These are phyloP conservation scores for Buceros bicornis DNA, from an alignment of 2,797 vertebrate genomes.

Conservation along the genomic window DNA sequence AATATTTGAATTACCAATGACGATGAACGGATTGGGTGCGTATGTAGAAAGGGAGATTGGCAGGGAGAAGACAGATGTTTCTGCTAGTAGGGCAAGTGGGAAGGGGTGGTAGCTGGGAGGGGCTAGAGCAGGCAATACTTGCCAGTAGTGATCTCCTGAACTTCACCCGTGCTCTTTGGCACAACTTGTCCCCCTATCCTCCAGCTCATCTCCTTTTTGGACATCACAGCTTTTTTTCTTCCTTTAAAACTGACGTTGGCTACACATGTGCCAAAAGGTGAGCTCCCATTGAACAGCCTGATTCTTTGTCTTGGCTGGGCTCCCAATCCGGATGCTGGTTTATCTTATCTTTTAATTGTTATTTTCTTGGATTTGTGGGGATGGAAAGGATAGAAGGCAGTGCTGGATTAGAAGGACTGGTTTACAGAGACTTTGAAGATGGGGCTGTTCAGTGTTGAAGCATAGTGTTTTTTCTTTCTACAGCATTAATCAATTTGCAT, in stretches of 20 bases:
- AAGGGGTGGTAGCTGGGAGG: neutral
- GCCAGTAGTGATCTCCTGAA: neutral
- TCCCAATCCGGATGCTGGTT: neutral
- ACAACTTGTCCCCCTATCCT: neutral
- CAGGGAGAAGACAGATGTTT: neutral
- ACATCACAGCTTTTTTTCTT: neutral
- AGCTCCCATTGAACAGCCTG: neutral
- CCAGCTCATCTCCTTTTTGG: neutral
- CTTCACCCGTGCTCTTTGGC: neutral
- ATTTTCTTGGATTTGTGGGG: neutral
- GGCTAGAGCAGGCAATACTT: neutral
- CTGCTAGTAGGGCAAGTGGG: neutral
- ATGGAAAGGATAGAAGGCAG: neutral
- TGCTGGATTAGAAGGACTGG: neutral
- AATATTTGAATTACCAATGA: neutral
- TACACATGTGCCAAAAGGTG: neutral
- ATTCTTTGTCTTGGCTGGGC: neutral
- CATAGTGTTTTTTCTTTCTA: neutral
- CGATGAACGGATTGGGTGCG: fast-evolving
- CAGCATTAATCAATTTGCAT: neutral
- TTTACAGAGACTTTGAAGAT: neutral
- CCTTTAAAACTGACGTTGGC: neutral
- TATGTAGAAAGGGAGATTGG: neutral
- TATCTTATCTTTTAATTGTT: neutral
- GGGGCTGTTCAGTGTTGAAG: neutral